Conservation (phyloP, 2,888 invertebrate genomes). For the Tachina lurida region DNA sequence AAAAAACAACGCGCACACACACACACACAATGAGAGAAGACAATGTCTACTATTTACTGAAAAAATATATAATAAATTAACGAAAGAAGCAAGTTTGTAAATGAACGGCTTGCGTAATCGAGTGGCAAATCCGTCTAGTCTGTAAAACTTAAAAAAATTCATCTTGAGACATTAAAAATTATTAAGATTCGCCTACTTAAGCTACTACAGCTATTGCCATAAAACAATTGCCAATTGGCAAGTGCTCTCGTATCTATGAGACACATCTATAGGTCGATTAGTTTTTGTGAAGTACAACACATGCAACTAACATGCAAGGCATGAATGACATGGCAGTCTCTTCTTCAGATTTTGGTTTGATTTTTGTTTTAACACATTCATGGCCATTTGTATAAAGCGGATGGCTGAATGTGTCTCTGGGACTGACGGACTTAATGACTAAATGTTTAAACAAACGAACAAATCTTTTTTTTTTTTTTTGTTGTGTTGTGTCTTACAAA, state of each 20-base stretch:
- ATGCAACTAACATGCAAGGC: constrained; percentile 7
- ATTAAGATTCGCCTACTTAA: constrained; percentile 42
- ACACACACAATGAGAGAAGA: neutral
- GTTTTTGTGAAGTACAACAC: constrained; percentile 15
- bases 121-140: constrained; percentile 49
- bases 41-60: neutral
- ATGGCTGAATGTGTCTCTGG: neutral
- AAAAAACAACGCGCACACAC: neutral
- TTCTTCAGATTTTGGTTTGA: neutral
- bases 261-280: constrained; percentile 47
- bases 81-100: neutral
- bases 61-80: constrained; percentile 3
- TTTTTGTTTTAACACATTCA: constrained; percentile 49
- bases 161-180: constrained; percentile 41
- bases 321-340: constrained; percentile 44
- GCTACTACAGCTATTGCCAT: constrained; percentile 31
- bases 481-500: constrained; percentile 34
- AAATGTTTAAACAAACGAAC: constrained; percentile 9
- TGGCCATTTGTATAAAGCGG: constrained; percentile 38
- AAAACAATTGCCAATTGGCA: constrained; percentile 41
- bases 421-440: constrained; percentile 10
- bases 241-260: constrained; percentile 37
- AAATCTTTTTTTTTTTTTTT: neutral
- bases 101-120: constrained; percentile 50
- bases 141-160: constrained; percentile 35